These are phyloP conservation scores for Zoanthus gigantus DNA, from an alignment of 92 coral and sea anemone genomes.

Conservation along the genomic window DNA sequence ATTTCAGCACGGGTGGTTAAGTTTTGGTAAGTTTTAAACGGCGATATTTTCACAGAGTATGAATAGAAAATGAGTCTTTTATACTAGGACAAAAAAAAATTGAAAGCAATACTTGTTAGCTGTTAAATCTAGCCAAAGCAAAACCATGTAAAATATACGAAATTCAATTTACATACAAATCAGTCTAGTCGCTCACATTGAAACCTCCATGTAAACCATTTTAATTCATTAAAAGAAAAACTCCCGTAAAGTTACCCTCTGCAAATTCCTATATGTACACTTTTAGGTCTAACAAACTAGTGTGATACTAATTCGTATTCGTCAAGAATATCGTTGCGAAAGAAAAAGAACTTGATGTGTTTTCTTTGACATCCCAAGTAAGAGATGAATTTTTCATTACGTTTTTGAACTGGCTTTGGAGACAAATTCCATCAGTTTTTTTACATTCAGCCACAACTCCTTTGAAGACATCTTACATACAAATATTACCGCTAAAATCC, in stretches of 20 bases:
- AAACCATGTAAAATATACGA: neutral
- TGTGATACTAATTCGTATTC: neutral
- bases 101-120: neutral
- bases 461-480: neutral
- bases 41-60: neutral
- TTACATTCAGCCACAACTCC: neutral
- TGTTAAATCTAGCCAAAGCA: neutral
- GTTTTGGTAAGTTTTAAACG: neutral
- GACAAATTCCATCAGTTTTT: conserved; percentile 14
- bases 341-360: neutral
- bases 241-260: neutral
- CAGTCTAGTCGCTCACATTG: neutral
- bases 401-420: neutral
- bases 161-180: neutral
- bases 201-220: conserved; percentile 28
- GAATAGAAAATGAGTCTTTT: conserved; percentile 1
- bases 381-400: neutral
- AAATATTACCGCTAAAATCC: neutral
- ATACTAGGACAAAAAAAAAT: neutral
- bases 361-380: neutral
- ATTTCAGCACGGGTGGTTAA: neutral
- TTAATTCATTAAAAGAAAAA: conserved; percentile 1
- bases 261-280: neutral
- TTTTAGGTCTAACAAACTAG: neutral
- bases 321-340: neutral